Conservation (phyloP, 2,113 vertebrate genomes). For the Nothoprocta pentlandii region DNA sequence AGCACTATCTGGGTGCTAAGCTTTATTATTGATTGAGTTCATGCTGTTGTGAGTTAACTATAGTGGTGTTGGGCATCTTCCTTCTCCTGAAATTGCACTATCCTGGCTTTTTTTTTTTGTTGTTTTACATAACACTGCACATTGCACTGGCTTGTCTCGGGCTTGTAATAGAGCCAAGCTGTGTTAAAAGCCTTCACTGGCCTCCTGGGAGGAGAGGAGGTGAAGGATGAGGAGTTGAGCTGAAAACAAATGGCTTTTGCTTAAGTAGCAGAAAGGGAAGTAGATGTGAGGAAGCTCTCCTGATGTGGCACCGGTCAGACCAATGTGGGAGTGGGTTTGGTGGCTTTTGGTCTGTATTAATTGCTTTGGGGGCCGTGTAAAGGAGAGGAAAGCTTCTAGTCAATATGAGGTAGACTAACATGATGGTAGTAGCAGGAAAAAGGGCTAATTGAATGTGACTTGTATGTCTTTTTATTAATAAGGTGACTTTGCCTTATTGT, state of each 20-base stretch:
- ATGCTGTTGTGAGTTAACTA: not conserved
- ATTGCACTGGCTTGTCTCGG: not conserved
- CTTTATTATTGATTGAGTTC: not conserved
- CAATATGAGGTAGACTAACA: not conserved
- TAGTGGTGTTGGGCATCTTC: not conserved
- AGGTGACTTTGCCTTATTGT: not conserved
- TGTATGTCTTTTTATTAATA: not conserved
- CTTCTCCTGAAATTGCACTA: not conserved
- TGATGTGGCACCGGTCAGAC: not conserved
- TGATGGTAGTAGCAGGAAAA: not conserved
- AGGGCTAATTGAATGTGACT: not conserved
- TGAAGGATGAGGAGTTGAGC: not conserved
- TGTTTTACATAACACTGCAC: not conserved
- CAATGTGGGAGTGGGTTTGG: not conserved
- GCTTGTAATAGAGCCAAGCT: not conserved
- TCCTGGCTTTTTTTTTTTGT: not conserved
- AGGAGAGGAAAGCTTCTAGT: not conserved
- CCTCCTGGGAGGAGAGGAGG: not conserved
- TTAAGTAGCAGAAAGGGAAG: not conserved
- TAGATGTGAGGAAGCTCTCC: no score
- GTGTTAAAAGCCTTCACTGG: not conserved
- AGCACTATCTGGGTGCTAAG: not conserved
- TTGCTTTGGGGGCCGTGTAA: not conserved
- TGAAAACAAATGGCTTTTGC: not conserved
- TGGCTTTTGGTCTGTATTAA: not conserved